Evolutionary conservation across 2,888 invertebrate genomes (phyloP), one percentile per base, ranked within the genome.

Genomic region (Urechis unicinctus): DNA sequence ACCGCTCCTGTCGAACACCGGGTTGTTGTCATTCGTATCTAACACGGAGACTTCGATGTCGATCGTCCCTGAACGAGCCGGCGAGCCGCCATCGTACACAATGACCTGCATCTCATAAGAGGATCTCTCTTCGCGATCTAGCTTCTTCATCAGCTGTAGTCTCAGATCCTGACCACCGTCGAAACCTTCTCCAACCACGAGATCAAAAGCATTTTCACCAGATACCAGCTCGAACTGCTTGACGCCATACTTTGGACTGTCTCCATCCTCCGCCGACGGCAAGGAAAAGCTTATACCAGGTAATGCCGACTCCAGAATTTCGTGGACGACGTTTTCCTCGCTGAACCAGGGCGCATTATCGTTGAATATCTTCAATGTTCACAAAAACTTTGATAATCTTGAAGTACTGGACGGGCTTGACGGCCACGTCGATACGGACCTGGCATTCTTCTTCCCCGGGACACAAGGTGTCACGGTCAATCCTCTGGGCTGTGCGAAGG

Each of bases 391-490:
- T 58, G 43, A 65, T 56, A 45, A 61, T 55, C n/a, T 51, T 41
- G 41, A 59, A 54, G 44, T 56, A 52, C 41, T 53, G 49, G 22
- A 45, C 44, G 3, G 61, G 62, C 25, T 53, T 53, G 9, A 62
- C 49, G 5, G 62, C 59, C 9, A 56, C 57, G 47, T 62, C 61
- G 1, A 62, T 44, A 17, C 52, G 29, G 25, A 61, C 51, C 22
- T 46, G 28, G 45, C 61, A 61, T 6, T 24, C 28, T 9, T 44
- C 50, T 24, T 30, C 29, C 24, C 41, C 31, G 3, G 56, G 58
- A 54, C 65, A 65, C 17, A 62, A 26, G 2, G 47, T 45, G 44
- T 65, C 65, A n/a, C 65, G 49, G 55, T 65, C 65, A 6, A 65
- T 45, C 25, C 60, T 50, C 9, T 42, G 48, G 2, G 45, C 46